Base-by-base conservation (phyloP, 2,888 invertebrate species). In the Microchrysa polita region DNA sequence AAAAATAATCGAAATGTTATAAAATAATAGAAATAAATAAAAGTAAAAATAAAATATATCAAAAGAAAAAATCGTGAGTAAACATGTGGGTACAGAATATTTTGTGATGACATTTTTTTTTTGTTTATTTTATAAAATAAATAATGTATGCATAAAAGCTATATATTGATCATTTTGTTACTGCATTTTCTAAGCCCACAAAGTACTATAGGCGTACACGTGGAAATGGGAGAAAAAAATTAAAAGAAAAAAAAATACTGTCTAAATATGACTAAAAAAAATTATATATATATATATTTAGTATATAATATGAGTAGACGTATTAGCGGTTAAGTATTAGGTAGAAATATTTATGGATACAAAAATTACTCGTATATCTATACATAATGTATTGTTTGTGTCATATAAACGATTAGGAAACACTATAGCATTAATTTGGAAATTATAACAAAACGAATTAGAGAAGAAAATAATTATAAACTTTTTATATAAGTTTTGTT, bases 381-480 rank as follows among this genome's bases (percentile, higher is more conserved):
- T n/a, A n/a, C n/a, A n/a, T n/a, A n/a, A n/a, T n/a, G 22, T 72
- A 72, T 48, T 72, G 48, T 44, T 69, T 69, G 42, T 69, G 69
- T 18, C 52, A 40, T 44, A n/a, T 63, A n/a, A 20, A n/a, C 65
- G 65, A 48, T 34, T 34, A 34, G 27, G 7, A 34, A 34, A 34
- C 27, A 34, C n/a, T n/a, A 27, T 60, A 34, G 34, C 10, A 23
- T 14, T 20, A 34, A 55, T 55, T 55, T 55, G 18, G 22, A 55
- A 55, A 55, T 10, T 55, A 55, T 4, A 20, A 34, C 27, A 34
- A n/a, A n/a, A n/a, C n/a, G 7, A 34, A 34, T 34, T 34, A 34
- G 7, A 34, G 7, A 34, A 34, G 7, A 34, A 34, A 34, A 34
- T 2, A 34, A 34, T 55, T 16, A 20, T 10, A 55, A 20, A 34